A percentile compares a stretch with the other conserved stretches of the same genome.
phyloP scores from a whole-genome alignment of 2,113 vertebrate species.

The Cheilinus undulatus region DNA sequence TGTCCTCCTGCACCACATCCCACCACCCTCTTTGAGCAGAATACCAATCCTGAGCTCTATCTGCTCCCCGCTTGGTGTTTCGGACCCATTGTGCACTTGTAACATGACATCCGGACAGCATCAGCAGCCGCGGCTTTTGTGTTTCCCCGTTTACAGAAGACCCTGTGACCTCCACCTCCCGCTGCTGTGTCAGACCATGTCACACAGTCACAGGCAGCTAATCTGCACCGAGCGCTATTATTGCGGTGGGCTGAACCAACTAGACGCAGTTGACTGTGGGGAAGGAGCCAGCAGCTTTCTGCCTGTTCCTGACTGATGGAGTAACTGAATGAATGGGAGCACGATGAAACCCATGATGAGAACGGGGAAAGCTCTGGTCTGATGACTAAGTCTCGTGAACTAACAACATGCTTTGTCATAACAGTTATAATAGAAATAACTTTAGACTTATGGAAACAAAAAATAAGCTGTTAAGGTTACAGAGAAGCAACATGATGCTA shows the following conservation, averaged over 20 bases:
- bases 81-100: constrained; percentile 62
- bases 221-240: constrained; percentile 46
- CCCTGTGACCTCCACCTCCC: constrained; percentile 64
- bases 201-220: constrained; percentile 59
- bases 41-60: constrained; percentile 68
- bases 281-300: constrained; percentile 53
- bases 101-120: constrained; percentile 74
- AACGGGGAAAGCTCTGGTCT: constrained; percentile 44
- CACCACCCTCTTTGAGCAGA: constrained; percentile 37
- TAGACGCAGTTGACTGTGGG: constrained; percentile 35
- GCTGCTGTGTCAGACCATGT: constrained; percentile 70
- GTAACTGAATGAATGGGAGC: constrained; percentile 26
- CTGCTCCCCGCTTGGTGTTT: constrained; percentile 53
- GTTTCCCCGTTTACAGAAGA: constrained; percentile 65
- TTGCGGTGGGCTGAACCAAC: constrained; percentile 43
- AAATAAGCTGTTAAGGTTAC: constrained; percentile 3
- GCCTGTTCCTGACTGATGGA: constrained; percentile 33
- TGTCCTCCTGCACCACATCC: neutral
- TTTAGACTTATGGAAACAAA: neutral
- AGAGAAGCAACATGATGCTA: neutral
- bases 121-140: constrained; percentile 69
- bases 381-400: constrained; percentile 16
- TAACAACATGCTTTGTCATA: constrained; percentile 27
- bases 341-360: constrained; percentile 23
- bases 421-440: constrained; percentile 1